Base-by-base conservation (phyloP, 2,888 invertebrate species). In the Drosophila neutralis region DNA sequence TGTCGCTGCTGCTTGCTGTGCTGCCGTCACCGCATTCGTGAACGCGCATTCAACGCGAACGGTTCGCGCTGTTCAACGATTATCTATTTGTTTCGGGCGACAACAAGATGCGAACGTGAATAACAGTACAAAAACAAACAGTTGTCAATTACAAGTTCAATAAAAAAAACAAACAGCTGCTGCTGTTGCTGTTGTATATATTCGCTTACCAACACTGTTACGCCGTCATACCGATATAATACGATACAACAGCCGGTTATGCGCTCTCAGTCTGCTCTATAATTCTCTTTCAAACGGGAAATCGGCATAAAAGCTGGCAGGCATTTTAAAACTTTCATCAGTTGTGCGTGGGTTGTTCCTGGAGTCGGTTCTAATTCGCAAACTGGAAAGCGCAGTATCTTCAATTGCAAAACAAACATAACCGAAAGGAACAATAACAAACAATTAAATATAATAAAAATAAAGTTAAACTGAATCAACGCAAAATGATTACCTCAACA, bases 401-500 rank as follows among this genome's bases (percentile, higher is more conserved):
- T 49, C 21, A 3, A n/a, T 40, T 40, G 38, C 29, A 38, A 27
- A 42, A 15, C 13, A 35, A 57, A 69, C 48, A 60, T 48, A 24
- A 52, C 58, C 40, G 29, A 24, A 45, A 24, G 53, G 18, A 64
- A 2, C n/a, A 52, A 27, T 33, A 29, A 29, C 18, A 38, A 62
- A 11, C 29, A 29, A 42, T 48, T 62, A 49, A 18, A 31, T 45
- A 3, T 15, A 10, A 36, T 5, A 21, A 31, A 76, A 29, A 73
- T 27, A 74, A 72, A 51, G 57, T 49, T 45, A 65, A 24, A 42
- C n/a, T 33, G 2, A 67, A 59, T 33, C 24, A 73, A 59, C 7
- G 29, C 42, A 89, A 75, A 70, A 91, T 91, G 91, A 90, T 91
- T 61, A 83, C 91, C 11, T 86, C 88, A 33, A 70, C 85, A 11